phyloP scores from a whole-genome alignment of 2,113 vertebrate species.

The Perognathus longimembris region DNA sequence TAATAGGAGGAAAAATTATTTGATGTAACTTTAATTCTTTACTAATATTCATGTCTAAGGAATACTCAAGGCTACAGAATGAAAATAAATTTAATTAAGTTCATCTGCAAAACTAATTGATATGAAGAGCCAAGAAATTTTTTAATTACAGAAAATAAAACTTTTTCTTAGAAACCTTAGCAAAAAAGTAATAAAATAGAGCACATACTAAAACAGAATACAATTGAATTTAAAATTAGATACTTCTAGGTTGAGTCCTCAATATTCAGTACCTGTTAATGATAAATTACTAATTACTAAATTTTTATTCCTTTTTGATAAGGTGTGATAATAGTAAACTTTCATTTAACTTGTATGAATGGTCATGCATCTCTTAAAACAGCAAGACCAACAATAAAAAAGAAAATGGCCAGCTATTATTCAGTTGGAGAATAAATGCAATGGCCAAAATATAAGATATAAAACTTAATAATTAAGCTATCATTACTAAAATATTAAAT shows the following conservation, averaged over 20 bases:
- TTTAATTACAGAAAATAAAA: too few relatives aligned
- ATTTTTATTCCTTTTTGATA: too few relatives aligned
- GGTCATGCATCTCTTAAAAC: too few relatives aligned
- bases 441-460: neutral
- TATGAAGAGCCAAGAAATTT: neutral
- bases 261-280: too few relatives aligned
- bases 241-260: neutral
- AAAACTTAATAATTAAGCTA: neutral
- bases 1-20: neutral
- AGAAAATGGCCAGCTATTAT: neutral
- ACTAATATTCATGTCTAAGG: neutral
- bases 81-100: constrained; percentile 1
- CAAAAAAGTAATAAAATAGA: too few relatives aligned
- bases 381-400: neutral
- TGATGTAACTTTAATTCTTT: neutral
- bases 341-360: too few relatives aligned
- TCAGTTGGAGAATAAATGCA: neutral
- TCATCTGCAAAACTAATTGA: neutral
- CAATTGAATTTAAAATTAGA: neutral
- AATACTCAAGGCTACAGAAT: too few relatives aligned
- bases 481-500: neutral
- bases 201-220: too few relatives aligned
- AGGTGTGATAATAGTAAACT: too few relatives aligned
- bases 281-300: too few relatives aligned
- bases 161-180: too few relatives aligned